Evolutionary conservation across 2,888 invertebrate species (phyloP), one percentile per base, ranked within the genome.

Genomic region (Pegoplata infirma): DNA sequence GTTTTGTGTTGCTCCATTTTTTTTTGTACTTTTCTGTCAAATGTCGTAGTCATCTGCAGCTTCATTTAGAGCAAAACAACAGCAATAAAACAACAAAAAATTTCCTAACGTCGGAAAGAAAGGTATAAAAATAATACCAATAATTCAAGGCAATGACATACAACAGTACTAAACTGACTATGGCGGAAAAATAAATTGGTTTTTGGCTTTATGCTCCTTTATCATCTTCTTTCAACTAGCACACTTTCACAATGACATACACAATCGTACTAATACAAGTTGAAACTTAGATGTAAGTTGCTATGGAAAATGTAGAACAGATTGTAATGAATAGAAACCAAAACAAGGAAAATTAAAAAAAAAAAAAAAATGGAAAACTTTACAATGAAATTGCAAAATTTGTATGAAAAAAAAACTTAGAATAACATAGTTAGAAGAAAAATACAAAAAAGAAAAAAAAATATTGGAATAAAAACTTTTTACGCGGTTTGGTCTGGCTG

Each of bases 101-200:
- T 1, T 10, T 21, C n/a, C n/a, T 32, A 17, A 56, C 32, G 19
- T 19, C 21, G 19, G 21, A 16, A 28, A n/a, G n/a, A 19, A 23
- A 53, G 47, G 58, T 25, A 64, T 46, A 19, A 36, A n/a, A 58
- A 40, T 74, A 66, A 67, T 59, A 40, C 74, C 69, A 69, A 78
- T 78, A 78, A 74, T 71, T 78, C 74, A 74, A 51, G 61, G 40
- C 69, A 49, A 64, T 74, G 69, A 53, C 78, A 78, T 53, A 71
- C 59, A 69, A 55, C 68, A 47, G 55, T 49, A 32, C 64, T 56
- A 67, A n/a, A 72, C 67, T 59, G 58, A 64, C 25, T 64, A 10
- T 58, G 74, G 55, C 66, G 74, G 64, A 69, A 59, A 74, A 78
- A 69, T 74, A 78, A 78, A 74, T 78, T 74, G 74, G 74, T 78